Conservation (phyloP, 1,140 invertebrate genomes). For the Bombus consobrinus region DNA sequence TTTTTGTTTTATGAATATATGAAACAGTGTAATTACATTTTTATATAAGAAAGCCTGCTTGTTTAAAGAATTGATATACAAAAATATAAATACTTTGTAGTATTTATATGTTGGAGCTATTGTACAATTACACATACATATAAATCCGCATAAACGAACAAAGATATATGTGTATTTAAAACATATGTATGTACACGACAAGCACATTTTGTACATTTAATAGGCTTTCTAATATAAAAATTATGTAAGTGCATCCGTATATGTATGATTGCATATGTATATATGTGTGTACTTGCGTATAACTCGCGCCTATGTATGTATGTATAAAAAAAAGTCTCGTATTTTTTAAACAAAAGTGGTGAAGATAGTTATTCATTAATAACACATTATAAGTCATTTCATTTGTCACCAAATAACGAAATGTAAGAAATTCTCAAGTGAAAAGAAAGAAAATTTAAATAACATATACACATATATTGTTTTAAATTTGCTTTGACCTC, state of each 20-base stretch:
- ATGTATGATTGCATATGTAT: slow-evolving; percentile 61
- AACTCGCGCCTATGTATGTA: slow-evolving; percentile 67
- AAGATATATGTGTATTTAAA: slow-evolving; percentile 56
- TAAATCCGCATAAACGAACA: slow-evolving; percentile 17
- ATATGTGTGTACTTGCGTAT: slow-evolving; percentile 57
- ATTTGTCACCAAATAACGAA: slow-evolving; percentile 38
- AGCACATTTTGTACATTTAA: slow-evolving; percentile 59
- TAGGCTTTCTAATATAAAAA: slow-evolving; percentile 69
- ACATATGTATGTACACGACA: slow-evolving; percentile 33
- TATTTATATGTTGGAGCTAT: slow-evolving; percentile 54
- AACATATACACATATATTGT: slow-evolving; percentile 22
- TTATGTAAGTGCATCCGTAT: slow-evolving; percentile 61
- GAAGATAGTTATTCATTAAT: slow-evolving; percentile 53
- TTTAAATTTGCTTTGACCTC: slow-evolving; percentile 53
- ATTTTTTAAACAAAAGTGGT: slow-evolving; percentile 57
- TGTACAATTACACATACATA: slow-evolving; percentile 39
- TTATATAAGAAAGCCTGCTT: slow-evolving; percentile 68
- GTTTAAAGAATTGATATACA: slow-evolving; percentile 42
- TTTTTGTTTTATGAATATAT: slow-evolving; percentile 59
- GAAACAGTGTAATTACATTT: slow-evolving; percentile 62
- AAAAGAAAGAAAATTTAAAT: slow-evolving; percentile 49
- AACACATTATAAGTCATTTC: slow-evolving; percentile 46
- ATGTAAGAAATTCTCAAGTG: slow-evolving; percentile 45
- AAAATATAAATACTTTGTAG: slow-evolving; percentile 45
- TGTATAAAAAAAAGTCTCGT: slow-evolving; percentile 61